phyloP scores from a whole-genome alignment of 2,797 vertebrate genomes.

The Catostomus latipinnis region DNA sequence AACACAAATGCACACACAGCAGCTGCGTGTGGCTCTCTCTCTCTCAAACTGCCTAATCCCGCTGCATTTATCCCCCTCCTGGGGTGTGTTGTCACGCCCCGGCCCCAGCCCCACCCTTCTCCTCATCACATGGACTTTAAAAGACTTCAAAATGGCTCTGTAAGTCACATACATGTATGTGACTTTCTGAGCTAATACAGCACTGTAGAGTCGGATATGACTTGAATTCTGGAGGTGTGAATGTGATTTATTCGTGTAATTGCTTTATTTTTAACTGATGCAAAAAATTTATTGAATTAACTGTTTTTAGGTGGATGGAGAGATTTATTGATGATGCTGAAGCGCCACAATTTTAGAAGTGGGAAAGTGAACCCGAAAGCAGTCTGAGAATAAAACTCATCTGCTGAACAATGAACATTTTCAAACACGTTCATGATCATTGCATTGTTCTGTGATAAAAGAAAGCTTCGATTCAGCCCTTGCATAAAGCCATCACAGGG shows the following conservation, averaged over 20 bases:
- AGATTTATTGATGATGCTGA: conserved; percentile 34
- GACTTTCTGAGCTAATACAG: not conserved
- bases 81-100: no score
- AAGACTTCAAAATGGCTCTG: not conserved
- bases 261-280: conserved; percentile 40
- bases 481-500: conserved; percentile 39
- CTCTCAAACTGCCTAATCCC: no score
- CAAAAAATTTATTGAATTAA: not conserved
- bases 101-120: not conserved
- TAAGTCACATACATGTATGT: not conserved
- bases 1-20: no score
- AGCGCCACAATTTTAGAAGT: conserved; percentile 11
- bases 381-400: not conserved
- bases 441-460: conserved; percentile 39
- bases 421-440: conserved; percentile 26
- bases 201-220: conserved; percentile 5
- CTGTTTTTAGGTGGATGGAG: not conserved
- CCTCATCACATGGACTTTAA: not conserved
- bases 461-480: conserved; percentile 30
- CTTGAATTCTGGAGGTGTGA: conserved; percentile 8
- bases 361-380: not conserved
- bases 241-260: conserved; percentile 38
- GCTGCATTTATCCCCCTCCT: no score
- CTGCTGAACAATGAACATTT: conserved; percentile 9
- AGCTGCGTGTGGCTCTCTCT: no score